Base-by-base conservation (phyloP, 2,797 vertebrate genomes). In the Bryconaethiops microstoma region DNA sequence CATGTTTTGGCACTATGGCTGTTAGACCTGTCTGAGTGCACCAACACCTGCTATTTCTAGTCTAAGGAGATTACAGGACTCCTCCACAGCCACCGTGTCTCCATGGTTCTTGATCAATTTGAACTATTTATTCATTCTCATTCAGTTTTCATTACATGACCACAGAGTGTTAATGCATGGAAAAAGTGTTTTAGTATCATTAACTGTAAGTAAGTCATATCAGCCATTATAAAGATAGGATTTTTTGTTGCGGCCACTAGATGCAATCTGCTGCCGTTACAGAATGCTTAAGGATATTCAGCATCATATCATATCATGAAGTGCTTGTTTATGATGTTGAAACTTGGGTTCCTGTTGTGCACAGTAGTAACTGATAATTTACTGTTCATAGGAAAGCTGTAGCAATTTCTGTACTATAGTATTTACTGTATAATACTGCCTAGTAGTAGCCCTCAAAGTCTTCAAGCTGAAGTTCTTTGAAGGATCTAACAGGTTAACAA, bases 21-120 rank as follows among this genome's bases (percentile, higher is more conserved):
- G 69, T 82, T 67, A 55, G 35, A 69, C 65, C 78, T 52, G 64
- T 45, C 54, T 23, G 81, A 73, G 68, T 57, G 62, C 67, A 76
- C 71, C n/a, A 42, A 10, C 40, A 9, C 60, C 39, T 79, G 74
- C 73, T 76, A 73, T 81, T 85, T 71, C 64, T n/a, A 62, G 71
- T 39, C 57, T 73, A 68, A 73, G 48, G 29, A 70, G 23, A 60
- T 5, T 64, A 57, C 16, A 82, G 54, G 39, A 68, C 52, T 29
- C 21, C 57, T 62, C 42, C 54, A 50, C 69, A 19, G 75, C 45
- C 80, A 12, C 7, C 13, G 64, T 60, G 29, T 81, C 39, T 78
- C 60, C 67, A 78, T 74, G 23, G 29, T 63, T 74, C 52, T 76
- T 67, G 35, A 35, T 35, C 2, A 2, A 35, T 70, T 73, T 74